Evolutionary conservation across 2,113 vertebrate species (phyloP), one percentile per base, ranked within the genome.

Genomic region (Nibea coibor): DNA sequence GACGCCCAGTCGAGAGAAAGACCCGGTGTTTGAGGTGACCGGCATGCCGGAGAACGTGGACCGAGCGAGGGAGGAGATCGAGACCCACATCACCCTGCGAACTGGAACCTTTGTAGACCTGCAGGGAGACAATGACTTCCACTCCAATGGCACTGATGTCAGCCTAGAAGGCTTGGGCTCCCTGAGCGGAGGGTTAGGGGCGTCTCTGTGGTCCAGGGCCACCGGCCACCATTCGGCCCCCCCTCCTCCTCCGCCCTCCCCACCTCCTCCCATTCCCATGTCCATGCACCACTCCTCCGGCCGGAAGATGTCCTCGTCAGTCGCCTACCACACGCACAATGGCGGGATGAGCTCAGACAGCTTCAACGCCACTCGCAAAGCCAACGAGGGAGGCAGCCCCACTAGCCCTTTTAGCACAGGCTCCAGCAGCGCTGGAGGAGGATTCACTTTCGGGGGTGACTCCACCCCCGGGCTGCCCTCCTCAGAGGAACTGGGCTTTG

Each of bases 31-130:
- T 0, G 98, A 98, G 48, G 98, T 99, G 79, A 99, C 98, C 0
- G 98, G 98, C 9, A 99, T 99, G 98, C 98, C 98, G 0, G 98
- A 99, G 93, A 99, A 99, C 3, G 98, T 99, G 56, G 98, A 99
- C 90, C 92, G 97, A 0, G 98, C 98, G 0, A 91, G 98, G 0
- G 98, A 99, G 87, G 98, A 99, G 94, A 99, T 99, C 0, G 98
- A 99, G 93, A 98, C 98, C 0, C 98, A 99, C 94, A 99, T 99
- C 93, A 98, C 98, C 5, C 95, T 98, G 94, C 81, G 98, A 85
- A 99, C 98, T 0, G 98, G 98, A 17, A 96, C 97, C 82, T 96
- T 99, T 79, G 84, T 99, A 0, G 97, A 99, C 26, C 86, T 97
- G 10, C 96, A 97, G 15, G 93, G 96, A 0, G 97, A 98, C 94